A percentile compares a stretch with the other conserved stretches of the same genome.
phyloP scores from a whole-genome alignment of 23 tunicate species.

The Trididemnum nubilum region DNA sequence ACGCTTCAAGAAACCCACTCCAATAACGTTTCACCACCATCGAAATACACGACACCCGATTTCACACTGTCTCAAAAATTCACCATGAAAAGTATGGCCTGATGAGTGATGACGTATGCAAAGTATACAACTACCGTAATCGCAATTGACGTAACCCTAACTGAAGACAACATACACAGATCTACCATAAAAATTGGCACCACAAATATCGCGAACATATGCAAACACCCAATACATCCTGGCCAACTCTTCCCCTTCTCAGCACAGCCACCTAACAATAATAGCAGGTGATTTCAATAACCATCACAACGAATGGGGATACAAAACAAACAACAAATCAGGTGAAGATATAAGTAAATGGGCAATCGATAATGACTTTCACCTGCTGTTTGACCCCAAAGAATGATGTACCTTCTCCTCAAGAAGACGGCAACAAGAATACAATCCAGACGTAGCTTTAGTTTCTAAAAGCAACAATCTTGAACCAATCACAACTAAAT shows the following conservation, averaged over 20 bases:
- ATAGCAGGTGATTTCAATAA: slow-evolving; percentile 14
- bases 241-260: neutral
- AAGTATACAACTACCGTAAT: too few relatives aligned
- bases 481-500: neutral
- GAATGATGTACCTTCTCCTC: slow-evolving; percentile 31
- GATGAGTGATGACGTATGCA: too few relatives aligned
- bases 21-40: neutral
- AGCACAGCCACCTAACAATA: neutral
- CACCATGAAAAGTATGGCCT: neutral
- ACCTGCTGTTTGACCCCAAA: slow-evolving; percentile 13
- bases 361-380: slow-evolving; percentile 5
- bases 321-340: slow-evolving; percentile 6
- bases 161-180: too few relatives aligned
- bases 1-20: neutral
- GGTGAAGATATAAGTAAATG: slow-evolving; percentile 12
- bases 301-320: slow-evolving; percentile 21
- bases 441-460: slow-evolving; percentile 14
- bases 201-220: too few relatives aligned
- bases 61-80: neutral
- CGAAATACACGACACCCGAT: neutral
- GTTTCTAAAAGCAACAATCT: neutral
- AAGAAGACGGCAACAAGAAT: slow-evolving; percentile 24
- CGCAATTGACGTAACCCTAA: too few relatives aligned
- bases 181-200: too few relatives aligned
- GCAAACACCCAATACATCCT: neutral